Evolutionary conservation across 2,797 vertebrate genomes (phyloP).

Genomic region (Scarus forsteni): DNA sequence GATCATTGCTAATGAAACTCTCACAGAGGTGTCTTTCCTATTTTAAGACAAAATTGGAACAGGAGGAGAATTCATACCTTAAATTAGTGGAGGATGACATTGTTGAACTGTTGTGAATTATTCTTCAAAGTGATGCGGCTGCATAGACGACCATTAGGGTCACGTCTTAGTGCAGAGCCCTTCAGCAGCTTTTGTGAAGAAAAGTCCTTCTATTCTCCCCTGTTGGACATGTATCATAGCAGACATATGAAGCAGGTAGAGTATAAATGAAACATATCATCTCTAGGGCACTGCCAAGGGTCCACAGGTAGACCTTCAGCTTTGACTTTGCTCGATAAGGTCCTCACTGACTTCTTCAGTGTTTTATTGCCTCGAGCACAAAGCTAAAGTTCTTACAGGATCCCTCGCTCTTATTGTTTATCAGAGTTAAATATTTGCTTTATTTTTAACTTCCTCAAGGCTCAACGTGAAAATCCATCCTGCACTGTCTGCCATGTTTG

Average conservation of each 20-base stretch:
- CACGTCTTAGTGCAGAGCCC: constrained; percentile 51
- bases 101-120: constrained; percentile 50
- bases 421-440: constrained; percentile 9
- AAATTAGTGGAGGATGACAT: constrained; percentile 30
- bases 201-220: constrained; percentile 54
- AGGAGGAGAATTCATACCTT: constrained; percentile 36
- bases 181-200: constrained; percentile 61
- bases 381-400: constrained; percentile 4
- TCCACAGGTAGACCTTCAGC: constrained; percentile 41
- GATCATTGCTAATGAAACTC: constrained; percentile 16
- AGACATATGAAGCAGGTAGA: constrained; percentile 42
- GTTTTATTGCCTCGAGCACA: constrained; percentile 15
- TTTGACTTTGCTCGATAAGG: constrained; percentile 27
- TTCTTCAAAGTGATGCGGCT: constrained; percentile 46
- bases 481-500: neutral
- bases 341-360: constrained; percentile 14
- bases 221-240: constrained; percentile 22
- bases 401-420: neutral
- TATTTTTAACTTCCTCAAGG: constrained; percentile 1
- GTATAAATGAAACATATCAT: constrained; percentile 37
- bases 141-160: constrained; percentile 54
- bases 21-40: constrained; percentile 13
- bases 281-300: constrained; percentile 6
- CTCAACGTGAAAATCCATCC: neutral
- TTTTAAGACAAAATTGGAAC: constrained; percentile 3